Conservation (phyloP, 2,797 vertebrate species). For the Sebastes matsubarae region DNA sequence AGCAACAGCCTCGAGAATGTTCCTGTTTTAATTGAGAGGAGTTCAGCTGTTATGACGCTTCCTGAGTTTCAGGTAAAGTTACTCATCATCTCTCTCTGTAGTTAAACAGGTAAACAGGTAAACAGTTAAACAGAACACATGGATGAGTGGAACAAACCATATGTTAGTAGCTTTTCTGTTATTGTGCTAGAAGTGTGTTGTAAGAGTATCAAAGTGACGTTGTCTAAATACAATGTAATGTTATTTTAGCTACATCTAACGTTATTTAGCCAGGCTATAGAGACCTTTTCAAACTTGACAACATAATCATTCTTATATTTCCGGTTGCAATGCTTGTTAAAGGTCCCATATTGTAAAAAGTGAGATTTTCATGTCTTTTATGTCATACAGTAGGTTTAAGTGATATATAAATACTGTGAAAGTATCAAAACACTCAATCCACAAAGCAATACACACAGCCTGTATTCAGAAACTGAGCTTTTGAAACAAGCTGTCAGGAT, state of each 20-base stretch:
- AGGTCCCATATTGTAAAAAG: too few relatives aligned
- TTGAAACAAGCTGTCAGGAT: too few relatives aligned
- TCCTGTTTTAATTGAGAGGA: slow-evolving; percentile 58
- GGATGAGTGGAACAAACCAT: too few relatives aligned
- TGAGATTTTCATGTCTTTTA: too few relatives aligned
- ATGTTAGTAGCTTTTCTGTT: too few relatives aligned
- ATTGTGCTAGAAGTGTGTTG: not conserved
- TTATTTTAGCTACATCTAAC: not conserved
- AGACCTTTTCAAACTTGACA: not conserved
- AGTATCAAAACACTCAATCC: too few relatives aligned
- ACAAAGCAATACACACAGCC: too few relatives aligned
- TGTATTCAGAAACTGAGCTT: too few relatives aligned
- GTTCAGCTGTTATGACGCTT: not conserved
- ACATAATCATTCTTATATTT: too few relatives aligned
- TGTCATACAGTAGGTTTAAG: too few relatives aligned
- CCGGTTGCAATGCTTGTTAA: too few relatives aligned
- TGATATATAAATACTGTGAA: too few relatives aligned
- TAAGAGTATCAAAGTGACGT: not conserved
- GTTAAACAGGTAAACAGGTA: not conserved
- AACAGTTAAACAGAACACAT: accelerated
- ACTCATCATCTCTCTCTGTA: not conserved
- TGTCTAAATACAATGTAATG: not conserved
- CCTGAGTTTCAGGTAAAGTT: slow-evolving; percentile 76
- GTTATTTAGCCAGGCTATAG: not conserved
- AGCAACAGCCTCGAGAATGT: slow-evolving; percentile 74